Evolutionary conservation across 1,140 invertebrate genomes (phyloP).

Genomic region (Drosophila prosaltans): DNA sequence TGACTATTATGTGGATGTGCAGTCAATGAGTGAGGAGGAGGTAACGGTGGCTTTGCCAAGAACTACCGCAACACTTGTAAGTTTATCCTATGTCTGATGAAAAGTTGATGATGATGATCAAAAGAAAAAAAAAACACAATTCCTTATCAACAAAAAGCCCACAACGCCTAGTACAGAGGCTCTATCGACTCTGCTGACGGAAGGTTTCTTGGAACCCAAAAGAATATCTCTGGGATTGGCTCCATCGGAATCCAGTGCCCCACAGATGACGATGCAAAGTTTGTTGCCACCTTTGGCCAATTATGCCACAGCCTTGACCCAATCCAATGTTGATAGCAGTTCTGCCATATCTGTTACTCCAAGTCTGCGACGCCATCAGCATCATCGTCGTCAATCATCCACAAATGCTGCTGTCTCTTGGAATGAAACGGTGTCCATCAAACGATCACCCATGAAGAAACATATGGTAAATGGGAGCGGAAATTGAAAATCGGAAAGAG

Average conservation of each 20-base stretch:
- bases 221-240: conserved; percentile 85
- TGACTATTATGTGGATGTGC: conserved; percentile 64
- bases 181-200: conserved; percentile 90
- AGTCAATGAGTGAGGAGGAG: conserved; percentile 66
- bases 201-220: conserved; percentile 91
- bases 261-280: conserved; percentile 25
- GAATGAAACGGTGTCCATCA: conserved; percentile 80
- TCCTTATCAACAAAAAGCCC: conserved; percentile 77
- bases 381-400: conserved; percentile 78
- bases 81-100: conserved; percentile 17
- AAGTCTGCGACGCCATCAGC: conserved; percentile 62
- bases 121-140: neutral
- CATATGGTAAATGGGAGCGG: conserved; percentile 49
- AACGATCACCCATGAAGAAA: conserved; percentile 64
- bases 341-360: conserved; percentile 55
- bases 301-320: conserved; percentile 57
- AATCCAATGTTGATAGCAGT: conserved; percentile 32
- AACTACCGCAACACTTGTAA: conserved; percentile 39
- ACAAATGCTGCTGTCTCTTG: conserved; percentile 81
- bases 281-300: conserved; percentile 59
- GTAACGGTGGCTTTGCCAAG: conserved; percentile 31
- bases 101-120: neutral
- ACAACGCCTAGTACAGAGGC: conserved; percentile 93
- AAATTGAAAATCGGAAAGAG: too few relatives aligned
- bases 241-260: conserved; percentile 78